Percentiles rank a stretch among this genome's conserved stretches.
Evolutionary conservation across 1,140 invertebrate genomes (phyloP).

Genomic region (Stegodyphus dumicola): DNA sequence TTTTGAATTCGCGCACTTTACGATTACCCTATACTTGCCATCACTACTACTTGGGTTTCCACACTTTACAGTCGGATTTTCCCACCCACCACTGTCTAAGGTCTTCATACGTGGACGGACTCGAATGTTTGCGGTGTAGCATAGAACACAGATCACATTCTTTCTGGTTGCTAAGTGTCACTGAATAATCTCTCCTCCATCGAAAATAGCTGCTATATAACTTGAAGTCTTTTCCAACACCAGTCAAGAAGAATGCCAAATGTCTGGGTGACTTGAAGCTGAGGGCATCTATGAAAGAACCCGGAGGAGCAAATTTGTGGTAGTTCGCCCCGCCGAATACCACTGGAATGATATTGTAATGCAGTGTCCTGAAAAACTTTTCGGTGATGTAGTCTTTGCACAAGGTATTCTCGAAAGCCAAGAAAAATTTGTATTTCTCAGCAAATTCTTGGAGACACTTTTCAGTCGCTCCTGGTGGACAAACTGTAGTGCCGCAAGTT

Average conservation of each 20-base stretch:
- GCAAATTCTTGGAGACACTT: slow-evolving; percentile 72
- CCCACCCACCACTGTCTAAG: slow-evolving; percentile 57
- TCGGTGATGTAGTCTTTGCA: slow-evolving; percentile 80
- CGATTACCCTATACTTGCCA: no score
- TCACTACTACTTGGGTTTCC: slow-evolving; percentile 24
- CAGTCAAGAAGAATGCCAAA: slow-evolving; percentile 60
- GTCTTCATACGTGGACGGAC: slow-evolving; percentile 7
- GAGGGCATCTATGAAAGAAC: slow-evolving; percentile 63
- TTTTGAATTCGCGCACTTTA: no score
- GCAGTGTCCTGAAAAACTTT: slow-evolving; percentile 69
- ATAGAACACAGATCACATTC: slow-evolving; percentile 40
- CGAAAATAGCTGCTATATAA: slow-evolving; percentile 49
- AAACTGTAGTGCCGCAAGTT: slow-evolving; percentile 70
- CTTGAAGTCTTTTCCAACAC: slow-evolving; percentile 39
- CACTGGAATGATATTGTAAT: slow-evolving; percentile 64
- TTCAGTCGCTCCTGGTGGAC: slow-evolving; percentile 2
- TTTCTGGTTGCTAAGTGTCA: neutral
- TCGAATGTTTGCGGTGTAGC: slow-evolving; percentile 21
- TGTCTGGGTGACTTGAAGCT: slow-evolving; percentile 57
- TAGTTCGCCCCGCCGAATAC: slow-evolving; percentile 64
- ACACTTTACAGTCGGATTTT: slow-evolving; percentile 21
- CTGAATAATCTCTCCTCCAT: slow-evolving; percentile 41
- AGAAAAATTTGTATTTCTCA: slow-evolving; percentile 77
- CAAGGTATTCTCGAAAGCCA: slow-evolving; percentile 81
- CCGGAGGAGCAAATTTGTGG: slow-evolving; percentile 56